Percentiles rank a stretch among this genome's conserved stretches.
Conservation (phyloP, 2,888 invertebrate genomes). For the Melinaea menophilus region DNA sequence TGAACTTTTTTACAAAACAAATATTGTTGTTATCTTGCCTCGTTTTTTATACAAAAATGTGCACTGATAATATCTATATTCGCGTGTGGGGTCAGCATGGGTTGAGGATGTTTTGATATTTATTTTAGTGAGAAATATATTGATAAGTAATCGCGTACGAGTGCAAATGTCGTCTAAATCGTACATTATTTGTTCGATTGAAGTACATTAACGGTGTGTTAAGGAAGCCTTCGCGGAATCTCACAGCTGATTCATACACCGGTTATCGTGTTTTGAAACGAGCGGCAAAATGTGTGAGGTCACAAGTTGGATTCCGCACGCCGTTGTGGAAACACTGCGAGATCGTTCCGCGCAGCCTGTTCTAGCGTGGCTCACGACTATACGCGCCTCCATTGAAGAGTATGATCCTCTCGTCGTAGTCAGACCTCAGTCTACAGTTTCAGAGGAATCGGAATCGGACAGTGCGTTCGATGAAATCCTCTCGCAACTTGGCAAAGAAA, state of each 20-base stretch:
- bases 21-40: slow-evolving; percentile 9
- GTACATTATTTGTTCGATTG: slow-evolving; percentile 36
- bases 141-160: slow-evolving; percentile 66
- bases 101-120: slow-evolving; percentile 43
- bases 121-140: slow-evolving; percentile 57
- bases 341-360: slow-evolving; percentile 58
- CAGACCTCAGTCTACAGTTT: slow-evolving; percentile 42
- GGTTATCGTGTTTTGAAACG: slow-evolving; percentile 63
- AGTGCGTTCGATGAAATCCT: slow-evolving; percentile 72
- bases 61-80: slow-evolving; percentile 29
- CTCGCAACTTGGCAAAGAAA: slow-evolving; percentile 69
- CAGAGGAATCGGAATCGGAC: slow-evolving; percentile 47
- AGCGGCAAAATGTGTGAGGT: slow-evolving; percentile 61
- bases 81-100: slow-evolving; percentile 53
- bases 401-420: slow-evolving; percentile 65
- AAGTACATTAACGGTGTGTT: slow-evolving; percentile 38
- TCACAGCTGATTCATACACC: slow-evolving; percentile 71
- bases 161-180: slow-evolving; percentile 66
- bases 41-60: slow-evolving; percentile 21
- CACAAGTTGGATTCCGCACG: slow-evolving; percentile 75
- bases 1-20: slow-evolving; percentile 30
- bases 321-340: slow-evolving; percentile 67
- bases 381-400: slow-evolving; percentile 64
- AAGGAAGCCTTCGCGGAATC: slow-evolving; percentile 68
- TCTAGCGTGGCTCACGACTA: slow-evolving; percentile 63